Evolutionary conservation across 2,797 vertebrate species (phyloP).

Genomic region (Ciconia nigra): DNA sequence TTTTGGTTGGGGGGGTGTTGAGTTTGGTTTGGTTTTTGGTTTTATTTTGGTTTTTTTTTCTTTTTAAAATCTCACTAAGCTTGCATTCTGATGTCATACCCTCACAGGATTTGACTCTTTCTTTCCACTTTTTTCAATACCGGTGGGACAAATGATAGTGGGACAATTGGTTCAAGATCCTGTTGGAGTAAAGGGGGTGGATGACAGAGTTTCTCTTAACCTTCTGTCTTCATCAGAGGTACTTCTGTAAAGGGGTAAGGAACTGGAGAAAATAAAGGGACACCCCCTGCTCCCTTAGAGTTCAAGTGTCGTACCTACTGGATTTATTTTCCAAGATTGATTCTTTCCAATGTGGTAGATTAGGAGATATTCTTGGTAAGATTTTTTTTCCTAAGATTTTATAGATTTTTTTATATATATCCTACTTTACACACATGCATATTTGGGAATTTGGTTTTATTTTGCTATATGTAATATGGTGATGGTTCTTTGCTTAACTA

Average conservation of each 20-base stretch:
- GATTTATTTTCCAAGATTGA: background rate
- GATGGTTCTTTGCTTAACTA: background rate
- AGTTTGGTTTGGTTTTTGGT: fast-evolving
- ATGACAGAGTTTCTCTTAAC: background rate
- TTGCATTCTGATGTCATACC: background rate
- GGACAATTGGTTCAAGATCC: background rate
- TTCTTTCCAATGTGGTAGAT: background rate
- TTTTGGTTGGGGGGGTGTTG: too few relatives aligned
- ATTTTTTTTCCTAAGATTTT: background rate
- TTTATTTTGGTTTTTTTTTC: background rate
- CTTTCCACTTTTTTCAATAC: background rate
- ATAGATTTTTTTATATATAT: background rate
- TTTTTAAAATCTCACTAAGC: background rate
- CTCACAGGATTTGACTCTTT: background rate
- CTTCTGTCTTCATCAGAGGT: background rate
- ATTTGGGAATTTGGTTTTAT: background rate
- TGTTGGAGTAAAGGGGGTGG: background rate
- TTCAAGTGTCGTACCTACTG: background rate
- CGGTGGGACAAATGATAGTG: background rate
- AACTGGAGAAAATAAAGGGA: background rate
- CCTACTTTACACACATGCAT: background rate
- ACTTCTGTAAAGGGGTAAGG: background rate
- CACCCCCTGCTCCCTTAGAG: background rate
- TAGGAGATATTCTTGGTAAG: background rate
- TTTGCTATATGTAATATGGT: background rate